phyloP scores from a whole-genome alignment of 92 coral and sea anemone species.

The Palythoa heliodiscus region DNA sequence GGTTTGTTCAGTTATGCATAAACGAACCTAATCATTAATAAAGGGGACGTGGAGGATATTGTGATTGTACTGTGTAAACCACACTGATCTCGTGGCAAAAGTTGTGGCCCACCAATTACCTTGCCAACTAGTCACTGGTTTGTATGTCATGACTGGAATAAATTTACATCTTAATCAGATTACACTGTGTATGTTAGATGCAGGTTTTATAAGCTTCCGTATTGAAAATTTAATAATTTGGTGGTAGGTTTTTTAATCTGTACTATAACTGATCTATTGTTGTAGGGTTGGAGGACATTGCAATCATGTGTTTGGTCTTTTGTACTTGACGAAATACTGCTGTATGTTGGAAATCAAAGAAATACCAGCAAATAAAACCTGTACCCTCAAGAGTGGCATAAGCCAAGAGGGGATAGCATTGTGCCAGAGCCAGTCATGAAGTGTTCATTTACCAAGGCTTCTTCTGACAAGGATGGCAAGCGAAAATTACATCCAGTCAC shows the following conservation, averaged over 20 bases:
- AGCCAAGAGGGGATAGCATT: constrained; percentile 20
- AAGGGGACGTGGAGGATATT: too few species aligned
- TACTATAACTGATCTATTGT: neutral
- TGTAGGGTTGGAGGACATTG: constrained; percentile 62
- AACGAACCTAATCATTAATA: neutral
- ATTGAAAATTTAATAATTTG: neutral
- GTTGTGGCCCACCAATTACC: too few species aligned
- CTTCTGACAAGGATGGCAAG: constrained; percentile 40
- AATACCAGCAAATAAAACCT: constrained; percentile 50
- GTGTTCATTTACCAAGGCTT: constrained; percentile 57
- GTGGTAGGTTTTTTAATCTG: neutral
- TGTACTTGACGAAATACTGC: constrained; percentile 51
- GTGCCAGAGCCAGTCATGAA: constrained; percentile 65
- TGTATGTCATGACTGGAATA: too few species aligned
- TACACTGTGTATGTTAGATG: neutral
- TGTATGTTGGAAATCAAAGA: constrained; percentile 48
- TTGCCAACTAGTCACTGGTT: too few species aligned
- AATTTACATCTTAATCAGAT: too few species aligned
- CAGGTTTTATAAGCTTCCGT: neutral
- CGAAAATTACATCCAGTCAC: constrained; percentile 55
- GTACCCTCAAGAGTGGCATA: constrained; percentile 23
- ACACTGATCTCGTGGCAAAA: too few species aligned
- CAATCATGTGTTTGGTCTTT: constrained; percentile 27
- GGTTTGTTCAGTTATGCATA: neutral
- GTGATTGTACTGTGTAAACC: too few species aligned